Evolutionary conservation across 2,113 vertebrate genomes (phyloP), one percentile per base, ranked within the genome.

Genomic region (Azemiops feae): DNA sequence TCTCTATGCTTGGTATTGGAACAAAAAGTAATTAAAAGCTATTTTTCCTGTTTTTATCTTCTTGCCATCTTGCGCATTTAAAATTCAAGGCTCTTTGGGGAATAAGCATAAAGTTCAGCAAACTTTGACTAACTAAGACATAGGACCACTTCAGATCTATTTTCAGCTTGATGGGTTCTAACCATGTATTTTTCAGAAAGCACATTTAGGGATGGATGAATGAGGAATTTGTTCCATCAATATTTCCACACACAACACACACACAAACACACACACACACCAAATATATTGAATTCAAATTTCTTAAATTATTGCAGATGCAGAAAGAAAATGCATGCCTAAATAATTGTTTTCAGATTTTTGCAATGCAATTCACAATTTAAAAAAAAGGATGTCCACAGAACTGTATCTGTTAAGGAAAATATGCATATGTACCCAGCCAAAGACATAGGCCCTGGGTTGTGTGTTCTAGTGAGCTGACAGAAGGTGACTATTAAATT

Each of bases 21-120:
- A 92, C 54, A 12, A 47, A 91, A 93, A 92, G 23, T 50, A 91
- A 85, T 94, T 93, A 85, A 95, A 96, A 95, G 2, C 11, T 6
- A 20, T 88, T 95, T 88, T 90, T 85, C 74, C 45, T 22, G 4
- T 6, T 92, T 92, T 53, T 81, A 18, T 64, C 9, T 1, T 89
- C 91, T 89, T 30, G 0, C 8, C 0, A 81, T 93, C 10, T 94
- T 50, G 18, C 91, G 45, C 12, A 34, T 90, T 58, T 89, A 52
- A 89, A 94, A 92, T 92, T 45, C 25, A 92, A 94, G 88, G 0
- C 0, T 81, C 64, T 93, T 12, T n/a, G 93, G 43, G 96, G 95
- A 95, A 90, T 58, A 64, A 88, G 20, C 7, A 55, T 8, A 85
- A 8, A 93, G 86, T 60, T 25, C 89, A 74, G 47, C 0, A 87